phyloP scores from a whole-genome alignment of 2,888 invertebrate genomes.

The Diogma glabrata region DNA sequence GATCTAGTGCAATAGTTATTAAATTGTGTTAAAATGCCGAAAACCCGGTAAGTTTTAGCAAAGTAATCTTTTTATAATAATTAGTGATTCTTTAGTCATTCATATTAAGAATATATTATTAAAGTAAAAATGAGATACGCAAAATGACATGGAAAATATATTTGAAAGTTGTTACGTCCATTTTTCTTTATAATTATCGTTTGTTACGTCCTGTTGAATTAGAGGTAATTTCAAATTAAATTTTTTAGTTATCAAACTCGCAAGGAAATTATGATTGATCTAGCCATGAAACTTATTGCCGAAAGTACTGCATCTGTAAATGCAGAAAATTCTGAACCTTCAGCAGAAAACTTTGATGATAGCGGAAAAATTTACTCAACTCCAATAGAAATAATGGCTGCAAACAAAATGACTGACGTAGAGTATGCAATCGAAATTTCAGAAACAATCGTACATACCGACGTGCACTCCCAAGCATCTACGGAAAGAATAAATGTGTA shows the following conservation, averaged over 20 bases:
- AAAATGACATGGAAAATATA: conserved; percentile 7
- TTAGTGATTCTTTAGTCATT: no score
- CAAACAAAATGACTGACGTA: neutral
- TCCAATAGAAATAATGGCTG: neutral
- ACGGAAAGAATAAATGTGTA: neutral
- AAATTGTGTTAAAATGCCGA: neutral
- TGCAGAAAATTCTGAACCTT: neutral
- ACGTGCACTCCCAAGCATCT: neutral
- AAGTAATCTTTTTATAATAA: neutral
- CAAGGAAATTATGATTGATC: neutral
- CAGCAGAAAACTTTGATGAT: neutral
- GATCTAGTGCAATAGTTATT: neutral
- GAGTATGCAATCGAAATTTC: neutral
- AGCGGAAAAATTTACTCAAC: neutral
- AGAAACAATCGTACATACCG: neutral
- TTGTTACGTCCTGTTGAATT: neutral
- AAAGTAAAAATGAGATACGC: no score
- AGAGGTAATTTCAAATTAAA: neutral
- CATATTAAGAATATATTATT: no score
- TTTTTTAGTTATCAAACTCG: neutral
- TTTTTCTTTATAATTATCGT: neutral
- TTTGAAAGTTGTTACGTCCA: neutral
- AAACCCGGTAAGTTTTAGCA: neutral
- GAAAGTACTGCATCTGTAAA: neutral
- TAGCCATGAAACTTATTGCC: neutral